Evolutionary conservation across 2,888 invertebrate genomes (phyloP), one percentile per base, ranked within the genome.

Genomic region (Drosophila suboccidentalis): DNA sequence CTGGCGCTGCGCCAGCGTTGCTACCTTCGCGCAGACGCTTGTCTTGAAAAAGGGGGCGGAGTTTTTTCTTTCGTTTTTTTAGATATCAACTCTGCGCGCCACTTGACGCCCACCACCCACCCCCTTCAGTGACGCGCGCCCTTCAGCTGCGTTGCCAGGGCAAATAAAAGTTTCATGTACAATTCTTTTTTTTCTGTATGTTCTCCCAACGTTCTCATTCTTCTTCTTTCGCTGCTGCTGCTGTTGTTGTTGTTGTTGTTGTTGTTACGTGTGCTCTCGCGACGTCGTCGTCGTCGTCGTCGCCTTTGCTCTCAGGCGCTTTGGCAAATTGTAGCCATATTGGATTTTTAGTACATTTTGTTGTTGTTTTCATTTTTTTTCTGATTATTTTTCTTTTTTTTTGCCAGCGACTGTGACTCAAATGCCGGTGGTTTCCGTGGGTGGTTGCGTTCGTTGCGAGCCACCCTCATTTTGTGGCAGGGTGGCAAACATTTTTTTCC

Each of bases 31-130:
- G 87, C 87, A 84, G 90, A 90, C 84, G 84, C 86, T 88, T 65
- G 91, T 91, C 91, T 91, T 91, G 82, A 91, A 90, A 29, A 84
- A 84, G 84, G 86, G 91, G 91, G 91, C 91, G 91, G 91, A 91
- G 91, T 91, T 91, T 91, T 91, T 90, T 91, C 85, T 78, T 78
- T 80, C 78, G 10, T 58, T 57, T 55, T 78, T 79, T 64, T 85
- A 75, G 76, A 54, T 71, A 80, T 71, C 62, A 78, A 62, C 75
- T 66, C 63, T 57, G 65, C 44, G 54, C 71, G 72, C 80, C 80
- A 78, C 77, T 75, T 62, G 63, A 63, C 77, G 71, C 57, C 72
- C 62, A n/a, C 1, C 55, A n/a, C 1, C 55, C 47, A 19, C n/a
- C n/a, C 63, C 71, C 64, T 50, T 8, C 58, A 15, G 55, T 55